These are phyloP conservation scores for Eupithecia subumbrata DNA, from an alignment of 2,888 invertebrate genomes.

Conservation along the genomic window DNA sequence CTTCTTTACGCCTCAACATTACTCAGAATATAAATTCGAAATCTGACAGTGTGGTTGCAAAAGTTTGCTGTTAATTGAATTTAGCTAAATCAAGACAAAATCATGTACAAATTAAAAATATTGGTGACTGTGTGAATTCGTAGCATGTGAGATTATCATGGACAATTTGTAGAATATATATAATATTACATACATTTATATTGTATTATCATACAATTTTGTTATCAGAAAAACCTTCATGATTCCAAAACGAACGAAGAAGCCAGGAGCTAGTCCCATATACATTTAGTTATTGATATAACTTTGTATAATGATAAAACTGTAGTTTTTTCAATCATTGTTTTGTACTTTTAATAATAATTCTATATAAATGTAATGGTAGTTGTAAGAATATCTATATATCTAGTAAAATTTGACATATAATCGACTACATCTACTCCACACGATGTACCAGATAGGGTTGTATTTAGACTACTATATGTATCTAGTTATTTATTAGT, in stretches of 20 bases:
- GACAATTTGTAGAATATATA: background rate
- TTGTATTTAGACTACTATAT: slow-evolving; percentile 70
- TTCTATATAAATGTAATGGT: background rate
- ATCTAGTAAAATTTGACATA: slow-evolving; percentile 20
- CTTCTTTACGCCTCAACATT: background rate
- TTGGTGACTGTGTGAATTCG: slow-evolving; percentile 3
- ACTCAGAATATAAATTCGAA: background rate
- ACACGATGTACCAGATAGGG: slow-evolving; percentile 60
- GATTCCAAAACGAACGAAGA: slow-evolving; percentile 10
- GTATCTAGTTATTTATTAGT: slow-evolving; percentile 66
- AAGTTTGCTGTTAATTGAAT: background rate
- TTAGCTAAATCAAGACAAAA: slow-evolving; percentile 4
- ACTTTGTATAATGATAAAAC: background rate
- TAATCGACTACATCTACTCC: slow-evolving; percentile 38
- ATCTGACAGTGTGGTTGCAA: background rate
- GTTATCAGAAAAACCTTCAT: background rate
- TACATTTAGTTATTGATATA: slow-evolving; percentile 7
- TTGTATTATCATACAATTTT: background rate
- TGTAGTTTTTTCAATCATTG: background rate
- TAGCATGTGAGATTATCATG: background rate
- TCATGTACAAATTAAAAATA: background rate
- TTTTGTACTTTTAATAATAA: background rate
- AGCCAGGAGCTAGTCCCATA: slow-evolving; percentile 17
- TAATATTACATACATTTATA: background rate
- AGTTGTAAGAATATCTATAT: slow-evolving; percentile 15